These are phyloP conservation scores for Cordylochernes scorpioides DNA, from an alignment of 2,888 invertebrate genomes.

Conservation along the genomic window DNA sequence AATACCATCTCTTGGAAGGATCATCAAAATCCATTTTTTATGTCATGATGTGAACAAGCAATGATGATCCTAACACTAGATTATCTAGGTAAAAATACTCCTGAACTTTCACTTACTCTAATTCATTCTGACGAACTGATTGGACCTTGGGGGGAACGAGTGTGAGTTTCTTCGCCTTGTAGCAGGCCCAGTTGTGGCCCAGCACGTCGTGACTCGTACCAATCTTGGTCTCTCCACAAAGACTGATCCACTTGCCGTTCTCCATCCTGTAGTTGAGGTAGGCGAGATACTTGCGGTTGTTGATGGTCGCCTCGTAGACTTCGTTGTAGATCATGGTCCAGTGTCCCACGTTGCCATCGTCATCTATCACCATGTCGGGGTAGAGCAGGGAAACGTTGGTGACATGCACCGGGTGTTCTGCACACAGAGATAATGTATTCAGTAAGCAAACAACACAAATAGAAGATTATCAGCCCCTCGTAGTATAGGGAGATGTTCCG, in stretches of 20 bases:
- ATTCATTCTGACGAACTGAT: too few relatives aligned
- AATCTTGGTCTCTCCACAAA: constrained; percentile 22
- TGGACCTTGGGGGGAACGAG: constrained; percentile 5
- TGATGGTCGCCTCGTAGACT: constrained; percentile 26
- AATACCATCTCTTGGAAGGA: too few relatives aligned
- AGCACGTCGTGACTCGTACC: constrained; percentile 26
- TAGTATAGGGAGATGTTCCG: too few relatives aligned
- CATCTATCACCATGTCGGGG: constrained; percentile 24
- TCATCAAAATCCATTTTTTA: too few relatives aligned
- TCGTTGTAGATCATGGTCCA: constrained; percentile 30
- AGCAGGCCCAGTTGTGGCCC: constrained; percentile 25
- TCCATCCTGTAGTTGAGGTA: too few relatives aligned
- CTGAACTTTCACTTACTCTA: too few relatives aligned
- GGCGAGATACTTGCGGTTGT: constrained; percentile 25
- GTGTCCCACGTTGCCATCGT: constrained; percentile 24
- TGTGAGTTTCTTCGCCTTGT: constrained; percentile 17
- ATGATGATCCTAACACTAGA: too few relatives aligned
- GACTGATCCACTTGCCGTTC: constrained; percentile 18
- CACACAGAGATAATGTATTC: too few relatives aligned
- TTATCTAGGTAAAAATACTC: too few relatives aligned
- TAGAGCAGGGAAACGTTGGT: constrained; percentile 22
- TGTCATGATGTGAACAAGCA: too few relatives aligned
- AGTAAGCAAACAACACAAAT: too few relatives aligned
- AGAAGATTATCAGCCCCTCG: too few relatives aligned
- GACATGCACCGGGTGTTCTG: constrained; percentile 7